Percentiles rank a stretch among this genome's conserved stretches.
Conservation (phyloP, 37 sponge, comb jelly and placozoan genomes). For the Halisarca cf. caerulea region DNA sequence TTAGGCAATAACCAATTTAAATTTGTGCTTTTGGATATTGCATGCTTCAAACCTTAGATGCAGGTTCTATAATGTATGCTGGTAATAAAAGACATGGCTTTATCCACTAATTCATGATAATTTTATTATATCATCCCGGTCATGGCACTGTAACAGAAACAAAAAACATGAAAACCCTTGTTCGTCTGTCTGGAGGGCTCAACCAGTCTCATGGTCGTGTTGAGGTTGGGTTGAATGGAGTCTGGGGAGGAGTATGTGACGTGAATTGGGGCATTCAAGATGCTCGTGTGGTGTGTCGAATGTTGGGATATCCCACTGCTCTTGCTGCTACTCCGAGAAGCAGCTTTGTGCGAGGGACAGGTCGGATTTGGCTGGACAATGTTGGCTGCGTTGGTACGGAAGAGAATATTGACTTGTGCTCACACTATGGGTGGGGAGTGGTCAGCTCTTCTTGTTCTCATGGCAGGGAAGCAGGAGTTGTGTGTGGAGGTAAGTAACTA, state of each 20-base stretch:
- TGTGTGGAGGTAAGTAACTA: not conserved
- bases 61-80: too few species aligned
- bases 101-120: too few species aligned
- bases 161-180: too few species aligned
- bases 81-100: too few species aligned
- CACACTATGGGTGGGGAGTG: not conserved
- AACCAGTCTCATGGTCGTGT: slow-evolving; percentile 13
- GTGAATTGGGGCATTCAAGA: not conserved
- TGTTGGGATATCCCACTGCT: not conserved
- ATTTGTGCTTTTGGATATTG: too few species aligned
- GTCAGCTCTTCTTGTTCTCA: not conserved
- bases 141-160: too few species aligned
- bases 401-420: not conserved
- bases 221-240: not conserved
- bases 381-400: not conserved
- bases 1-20: too few species aligned
- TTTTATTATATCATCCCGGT: too few species aligned
- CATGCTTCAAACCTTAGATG: too few species aligned
- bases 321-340: not conserved
- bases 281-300: not conserved
- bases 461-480: not conserved
- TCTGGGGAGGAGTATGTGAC: not conserved
- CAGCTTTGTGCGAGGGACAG: not conserved
- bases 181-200: not conserved
- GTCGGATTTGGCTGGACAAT: not conserved